Evolutionary conservation across 2,888 invertebrate genomes (phyloP), one percentile per base, ranked within the genome.

Genomic region (Patella depressa): DNA sequence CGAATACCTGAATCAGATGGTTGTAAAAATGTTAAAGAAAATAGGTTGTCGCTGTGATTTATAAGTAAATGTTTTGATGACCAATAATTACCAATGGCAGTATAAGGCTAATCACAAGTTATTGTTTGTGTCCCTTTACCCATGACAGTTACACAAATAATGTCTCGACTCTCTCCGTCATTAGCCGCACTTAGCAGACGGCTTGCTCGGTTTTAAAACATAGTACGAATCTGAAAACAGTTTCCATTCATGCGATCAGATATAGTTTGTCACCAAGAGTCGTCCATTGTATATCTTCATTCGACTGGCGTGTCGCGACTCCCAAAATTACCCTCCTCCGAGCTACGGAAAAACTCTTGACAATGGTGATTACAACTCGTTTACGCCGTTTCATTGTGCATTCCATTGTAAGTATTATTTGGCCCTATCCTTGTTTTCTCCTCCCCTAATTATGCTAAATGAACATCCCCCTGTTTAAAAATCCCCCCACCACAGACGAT

Each of bases 361-460:
- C 65, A 65, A 65, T 65, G 14, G 65, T 45, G 19, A 12, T 65
- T 65, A 24, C 65, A 65, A 65, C 24, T 19, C 19, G 24, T 19
- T 19, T 24, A 65, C 45, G 45, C 45, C 45, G 45, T 45, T 45
- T 45, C 45, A 45, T 45, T 45, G 45, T 45, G 45, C 45, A 24
- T 65, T 12, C 65, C 19, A 24, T 65, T 65, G 65, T 65, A 24
- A 19, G 65, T 65, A 24, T 65, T 45, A 45, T 45, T 45, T 45
- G 19, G 65, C 19, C 69, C 19, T 73, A 73, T 76, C 73, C 65
- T 72, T 19, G n/a, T 34, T 45, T 45, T 69, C 73, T 65, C 76
- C 76, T 76, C 73, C 76, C 53, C 72, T 76, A 81, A 81, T 81
- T 81, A 81, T 79, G 75, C 79, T 74, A 79, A 79, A 75, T 77